Evolutionary conservation across 2,888 invertebrate species (phyloP).

Genomic region (Tipula helvola): DNA sequence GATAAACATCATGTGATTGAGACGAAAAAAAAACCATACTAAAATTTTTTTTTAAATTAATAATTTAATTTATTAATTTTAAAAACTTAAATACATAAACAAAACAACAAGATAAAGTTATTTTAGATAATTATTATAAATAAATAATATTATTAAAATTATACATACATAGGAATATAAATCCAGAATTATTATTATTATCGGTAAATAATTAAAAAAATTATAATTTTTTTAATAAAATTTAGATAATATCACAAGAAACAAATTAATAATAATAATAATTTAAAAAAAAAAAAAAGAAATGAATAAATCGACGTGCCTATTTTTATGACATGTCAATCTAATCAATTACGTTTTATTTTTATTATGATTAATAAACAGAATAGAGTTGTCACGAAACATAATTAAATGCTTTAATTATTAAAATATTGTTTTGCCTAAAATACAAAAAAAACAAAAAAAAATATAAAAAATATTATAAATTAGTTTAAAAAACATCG

Average conservation of each 20-base stretch:
- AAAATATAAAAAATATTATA: not conserved
- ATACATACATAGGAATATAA: not conserved
- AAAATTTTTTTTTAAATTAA: not conserved
- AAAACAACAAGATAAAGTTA: not conserved
- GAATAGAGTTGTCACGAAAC: not conserved
- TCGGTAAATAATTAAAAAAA: not conserved
- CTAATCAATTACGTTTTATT: not conserved
- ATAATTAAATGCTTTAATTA: not conserved
- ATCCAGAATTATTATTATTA: not conserved
- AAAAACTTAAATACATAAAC: not conserved
- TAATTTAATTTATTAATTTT: not conserved
- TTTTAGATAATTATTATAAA: not conserved
- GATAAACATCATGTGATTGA: not conserved
- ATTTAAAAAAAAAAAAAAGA: not conserved
- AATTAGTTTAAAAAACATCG: not conserved
- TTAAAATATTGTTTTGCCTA: not conserved
- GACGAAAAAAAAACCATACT: not conserved
- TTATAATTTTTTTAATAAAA: not conserved
- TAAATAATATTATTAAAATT: not conserved
- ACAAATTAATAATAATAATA: not conserved
- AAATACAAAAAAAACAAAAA: not conserved
- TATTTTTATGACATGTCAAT: not conserved
- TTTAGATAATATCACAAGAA: not conserved
- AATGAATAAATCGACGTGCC: not conserved
- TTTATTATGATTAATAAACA: not conserved